phyloP scores from a whole-genome alignment of 1,140 invertebrate genomes.

The Zelostemma sp. region DNA sequence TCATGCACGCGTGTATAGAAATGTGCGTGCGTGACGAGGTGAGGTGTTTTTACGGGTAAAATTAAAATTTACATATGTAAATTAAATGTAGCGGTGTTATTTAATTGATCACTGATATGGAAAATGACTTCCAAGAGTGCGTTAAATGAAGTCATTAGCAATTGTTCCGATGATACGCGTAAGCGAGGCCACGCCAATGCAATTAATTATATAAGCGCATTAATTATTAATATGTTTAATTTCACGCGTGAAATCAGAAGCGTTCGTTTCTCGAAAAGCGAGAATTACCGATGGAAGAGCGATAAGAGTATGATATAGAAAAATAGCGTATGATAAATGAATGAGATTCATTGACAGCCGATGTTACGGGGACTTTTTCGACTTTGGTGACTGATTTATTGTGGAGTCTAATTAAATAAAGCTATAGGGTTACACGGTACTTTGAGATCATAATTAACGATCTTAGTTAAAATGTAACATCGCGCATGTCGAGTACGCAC shows the following conservation, averaged over 20 bases:
- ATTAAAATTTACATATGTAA: too few species aligned
- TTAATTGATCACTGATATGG: conserved; percentile 2
- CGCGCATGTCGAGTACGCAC: conserved; percentile 8
- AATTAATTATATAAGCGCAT: background rate
- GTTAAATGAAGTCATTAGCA: conserved; percentile 5
- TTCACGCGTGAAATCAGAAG: background rate
- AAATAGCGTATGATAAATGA: conserved; percentile 4
- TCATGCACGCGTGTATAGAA: too few species aligned
- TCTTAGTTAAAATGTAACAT: conserved; percentile 7
- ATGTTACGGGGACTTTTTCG: background rate
- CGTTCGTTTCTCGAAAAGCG: conserved; percentile 1
- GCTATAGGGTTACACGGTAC: conserved; percentile 8
- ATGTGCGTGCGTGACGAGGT: too few species aligned
- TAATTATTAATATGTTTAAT: conserved; percentile 4
- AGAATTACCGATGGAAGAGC: background rate
- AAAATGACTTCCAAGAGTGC: conserved; percentile 2
- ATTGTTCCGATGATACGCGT: background rate
- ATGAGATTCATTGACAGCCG: background rate
- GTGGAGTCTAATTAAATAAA: conserved; percentile 4
- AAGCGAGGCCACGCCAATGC: background rate
- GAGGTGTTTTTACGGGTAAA: too few species aligned
- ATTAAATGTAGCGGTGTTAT: too few species aligned
- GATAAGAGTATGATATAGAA: background rate
- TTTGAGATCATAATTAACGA: conserved; percentile 9
- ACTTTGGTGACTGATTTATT: conserved; percentile 2